A percentile compares a stretch with the other conserved stretches of the same genome.
Conservation (phyloP, 2,797 vertebrate genomes). For the Hydrocynus forskahlii region DNA sequence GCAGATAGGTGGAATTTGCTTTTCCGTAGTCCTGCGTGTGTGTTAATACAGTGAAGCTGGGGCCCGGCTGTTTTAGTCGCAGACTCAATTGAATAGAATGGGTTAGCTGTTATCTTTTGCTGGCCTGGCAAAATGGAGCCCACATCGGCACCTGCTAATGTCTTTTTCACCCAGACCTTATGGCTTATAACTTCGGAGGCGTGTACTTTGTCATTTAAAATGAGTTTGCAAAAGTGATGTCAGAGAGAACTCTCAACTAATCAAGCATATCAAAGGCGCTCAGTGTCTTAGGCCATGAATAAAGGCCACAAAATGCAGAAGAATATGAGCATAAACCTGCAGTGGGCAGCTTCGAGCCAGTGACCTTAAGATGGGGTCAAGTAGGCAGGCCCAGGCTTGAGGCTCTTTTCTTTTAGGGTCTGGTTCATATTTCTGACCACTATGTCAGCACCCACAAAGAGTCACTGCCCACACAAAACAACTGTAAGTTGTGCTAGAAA, state of each 20-base stretch:
- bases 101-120: constrained; percentile 35
- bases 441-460: neutral
- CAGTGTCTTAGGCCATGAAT: neutral
- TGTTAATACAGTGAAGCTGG: constrained; percentile 53
- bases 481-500: neutral
- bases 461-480: neutral
- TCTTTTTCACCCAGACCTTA: constrained; percentile 45
- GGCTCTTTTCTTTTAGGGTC: neutral
- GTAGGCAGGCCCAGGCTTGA: neutral
- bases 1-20: constrained; percentile 50
- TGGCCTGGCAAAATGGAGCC: constrained; percentile 32
- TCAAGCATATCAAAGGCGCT: constrained; percentile 9
- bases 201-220: constrained; percentile 28
- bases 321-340: neutral
- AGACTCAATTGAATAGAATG: constrained; percentile 24
- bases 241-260: constrained; percentile 27
- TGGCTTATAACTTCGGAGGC: constrained; percentile 27
- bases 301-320: neutral
- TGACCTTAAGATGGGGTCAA: neutral
- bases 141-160: constrained; percentile 22
- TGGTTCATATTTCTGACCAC: neutral
- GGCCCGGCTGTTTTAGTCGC: constrained; percentile 9
- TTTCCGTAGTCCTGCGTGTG: constrained; percentile 24
- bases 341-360: neutral
- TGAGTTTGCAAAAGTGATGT: neutral